phyloP scores from a whole-genome alignment of 1,140 invertebrate species.

The Brachionus angularis region DNA sequence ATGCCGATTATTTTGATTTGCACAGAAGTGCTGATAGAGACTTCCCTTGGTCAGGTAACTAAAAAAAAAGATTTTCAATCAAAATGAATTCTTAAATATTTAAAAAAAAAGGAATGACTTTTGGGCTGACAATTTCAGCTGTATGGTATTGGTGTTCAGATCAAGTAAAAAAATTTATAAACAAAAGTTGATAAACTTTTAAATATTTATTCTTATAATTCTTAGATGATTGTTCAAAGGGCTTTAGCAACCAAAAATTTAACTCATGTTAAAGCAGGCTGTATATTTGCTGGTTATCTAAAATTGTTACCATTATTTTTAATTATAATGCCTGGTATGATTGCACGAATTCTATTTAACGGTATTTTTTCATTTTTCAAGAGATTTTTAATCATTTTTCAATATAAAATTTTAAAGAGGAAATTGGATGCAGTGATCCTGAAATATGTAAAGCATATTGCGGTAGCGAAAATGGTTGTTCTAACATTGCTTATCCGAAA shows the following conservation, averaged over 20 bases:
- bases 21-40: conserved; percentile 56
- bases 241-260: conserved; percentile 62
- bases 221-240: conserved; percentile 63
- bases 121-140: conserved; percentile 59
- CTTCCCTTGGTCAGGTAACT: conserved; percentile 63
- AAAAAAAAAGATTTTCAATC: too few species aligned
- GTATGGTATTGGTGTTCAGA: conserved; percentile 62
- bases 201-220: neutral
- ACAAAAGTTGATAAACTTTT: neutral
- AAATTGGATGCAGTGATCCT: conserved; percentile 45
- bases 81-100: too few species aligned
- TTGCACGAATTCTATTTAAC: conserved; percentile 59
- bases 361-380: conserved; percentile 47
- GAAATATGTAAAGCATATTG: conserved; percentile 50
- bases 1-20: conserved; percentile 60
- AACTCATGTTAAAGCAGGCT: conserved; percentile 61
- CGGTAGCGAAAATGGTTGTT: conserved; percentile 50
- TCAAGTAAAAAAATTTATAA: conserved; percentile 51
- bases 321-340: conserved; percentile 64
- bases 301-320: conserved; percentile 63
- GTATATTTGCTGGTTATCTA: conserved; percentile 61
- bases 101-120: too few species aligned
- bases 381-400: neutral
- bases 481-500: conserved; percentile 54
- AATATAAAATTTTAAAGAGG: neutral